Conservation (phyloP, 2,797 vertebrate species). For the Heterohyrax brucei region DNA sequence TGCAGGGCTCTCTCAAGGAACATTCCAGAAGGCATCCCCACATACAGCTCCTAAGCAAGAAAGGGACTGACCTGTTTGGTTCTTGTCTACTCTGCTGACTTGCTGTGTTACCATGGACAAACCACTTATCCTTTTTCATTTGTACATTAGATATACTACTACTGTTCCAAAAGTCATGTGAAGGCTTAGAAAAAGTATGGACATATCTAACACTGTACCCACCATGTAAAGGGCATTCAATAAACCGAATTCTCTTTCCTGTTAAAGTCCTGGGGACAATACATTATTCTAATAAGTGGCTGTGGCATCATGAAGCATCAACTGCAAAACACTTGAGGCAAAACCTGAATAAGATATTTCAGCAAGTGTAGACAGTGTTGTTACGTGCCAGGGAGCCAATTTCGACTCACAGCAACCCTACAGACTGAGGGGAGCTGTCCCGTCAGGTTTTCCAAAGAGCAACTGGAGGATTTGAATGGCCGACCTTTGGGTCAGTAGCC, state of each 20-base stretch:
- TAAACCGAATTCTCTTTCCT: not conserved
- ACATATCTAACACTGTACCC: fast-evolving
- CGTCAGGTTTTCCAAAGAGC: too few species aligned
- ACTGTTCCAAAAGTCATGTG: not conserved
- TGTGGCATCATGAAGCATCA: not conserved
- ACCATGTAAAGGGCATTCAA: not conserved
- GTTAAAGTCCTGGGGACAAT: not conserved
- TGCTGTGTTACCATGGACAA: not conserved
- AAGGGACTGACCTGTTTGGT: too few species aligned
- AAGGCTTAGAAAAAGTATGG: not conserved
- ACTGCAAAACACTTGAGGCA: not conserved
- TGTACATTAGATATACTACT: fast-evolving
- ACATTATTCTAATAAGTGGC: not conserved
- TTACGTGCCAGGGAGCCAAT: too few species aligned
- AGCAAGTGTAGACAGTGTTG: not conserved
- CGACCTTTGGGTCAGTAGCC: not conserved
- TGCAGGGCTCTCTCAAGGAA: not conserved
- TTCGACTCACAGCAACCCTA: too few species aligned
- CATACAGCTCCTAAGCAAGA: fast-evolving
- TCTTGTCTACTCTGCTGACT: not conserved
- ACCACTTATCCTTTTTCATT: not conserved
- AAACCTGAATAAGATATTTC: not conserved
- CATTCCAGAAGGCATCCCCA: not conserved
- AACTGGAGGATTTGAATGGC: too few species aligned
- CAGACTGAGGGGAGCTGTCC: too few species aligned